Base-by-base conservation (phyloP, 1,140 invertebrate genomes). In the Drosophila ananassae region DNA sequence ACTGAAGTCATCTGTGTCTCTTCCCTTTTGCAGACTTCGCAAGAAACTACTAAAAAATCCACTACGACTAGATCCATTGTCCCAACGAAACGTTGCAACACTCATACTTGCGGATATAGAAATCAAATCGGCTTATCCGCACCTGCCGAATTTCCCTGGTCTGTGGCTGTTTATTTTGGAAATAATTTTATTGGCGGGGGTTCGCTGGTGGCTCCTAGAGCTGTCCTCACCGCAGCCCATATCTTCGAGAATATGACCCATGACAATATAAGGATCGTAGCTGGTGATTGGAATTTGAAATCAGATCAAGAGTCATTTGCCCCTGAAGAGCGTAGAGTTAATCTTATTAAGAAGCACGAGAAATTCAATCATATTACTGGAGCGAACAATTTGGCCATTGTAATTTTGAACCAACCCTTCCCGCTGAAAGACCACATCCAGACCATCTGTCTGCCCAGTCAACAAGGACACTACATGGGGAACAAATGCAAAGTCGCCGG, bases 141-240 rank as follows among this genome's bases (percentile, higher is more conserved):
- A 21, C 9, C 4, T 21, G 61, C 28, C 0, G n/a, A 63, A 47
- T 63, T 34, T 22, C 61, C 61, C 7, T 63, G 61, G 61, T 2
- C 22, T 0, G 5, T 63, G 1, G 61, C 41, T 24, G 4, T 63
- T 1, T 47, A 34, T 2, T 17, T 2, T 2, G 13, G 10, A 0
- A 28, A 2, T 1, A 0, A n/a, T 2, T 59, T n/a, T 21, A 2
- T 63, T 9, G 54, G 41, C 6, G 61, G 61, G 7, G 54, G 61
- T 0, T 58, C 61, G 0, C 22, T 63, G 10, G 22, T 63, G 13
- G 17, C 21, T 3, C 50, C 44, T 0, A 9, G 34, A 8, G 61
- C 30, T 7, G 67, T 71, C 1, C 52, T 71, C 1, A 66, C 67
- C n/a, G 53, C 9, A 2, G 32, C 62, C 8, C 62, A 50, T n/a